Conservation (phyloP, 2,113 vertebrate genomes). For the Hucho hucho region DNA sequence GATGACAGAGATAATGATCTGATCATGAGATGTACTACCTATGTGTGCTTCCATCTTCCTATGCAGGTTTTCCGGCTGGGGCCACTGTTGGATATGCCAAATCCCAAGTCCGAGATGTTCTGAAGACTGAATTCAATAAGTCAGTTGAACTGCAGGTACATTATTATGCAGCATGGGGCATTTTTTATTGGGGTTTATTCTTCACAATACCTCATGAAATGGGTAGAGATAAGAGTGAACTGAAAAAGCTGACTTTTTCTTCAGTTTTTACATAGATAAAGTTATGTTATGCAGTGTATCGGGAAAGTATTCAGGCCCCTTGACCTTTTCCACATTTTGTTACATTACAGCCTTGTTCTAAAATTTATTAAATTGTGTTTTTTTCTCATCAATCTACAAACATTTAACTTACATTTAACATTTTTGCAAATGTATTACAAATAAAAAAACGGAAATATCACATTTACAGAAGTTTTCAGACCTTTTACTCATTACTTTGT, state of each 20-base stretch:
- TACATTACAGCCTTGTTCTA: too few species aligned
- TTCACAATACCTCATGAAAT: background rate
- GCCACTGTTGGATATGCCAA: constrained; percentile 83
- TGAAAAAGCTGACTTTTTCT: background rate
- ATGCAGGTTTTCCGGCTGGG: constrained; percentile 81
- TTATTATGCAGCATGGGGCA: background rate
- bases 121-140: constrained; percentile 84
- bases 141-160: constrained; percentile 88
- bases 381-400: too few species aligned
- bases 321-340: too few species aligned
- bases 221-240: background rate
- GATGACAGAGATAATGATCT: background rate
- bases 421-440: too few species aligned
- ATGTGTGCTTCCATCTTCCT: constrained; percentile 2
- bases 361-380: too few species aligned
- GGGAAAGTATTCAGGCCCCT: background rate
- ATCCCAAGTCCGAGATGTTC: constrained; percentile 81
- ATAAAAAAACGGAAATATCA: too few species aligned
- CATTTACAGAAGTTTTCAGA: too few species aligned
- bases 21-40: background rate
- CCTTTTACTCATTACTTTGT: too few species aligned
- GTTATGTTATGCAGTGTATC: background rate
- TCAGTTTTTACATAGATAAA: too few species aligned
- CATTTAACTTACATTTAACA: too few species aligned
- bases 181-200: background rate